Conservation (phyloP, 2,888 invertebrate species). For the Clanis bilineata region DNA sequence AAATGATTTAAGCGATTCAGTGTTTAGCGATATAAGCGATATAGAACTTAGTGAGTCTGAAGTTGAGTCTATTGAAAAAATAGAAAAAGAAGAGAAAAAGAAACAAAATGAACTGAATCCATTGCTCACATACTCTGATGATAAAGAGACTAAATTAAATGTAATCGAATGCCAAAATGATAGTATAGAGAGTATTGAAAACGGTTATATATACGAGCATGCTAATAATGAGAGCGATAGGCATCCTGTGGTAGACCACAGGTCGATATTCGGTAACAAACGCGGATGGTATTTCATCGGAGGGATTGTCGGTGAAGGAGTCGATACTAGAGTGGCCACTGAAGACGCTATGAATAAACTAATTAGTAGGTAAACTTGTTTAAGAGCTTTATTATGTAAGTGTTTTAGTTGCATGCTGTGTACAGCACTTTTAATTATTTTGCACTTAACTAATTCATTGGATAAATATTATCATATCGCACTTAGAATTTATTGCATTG, state of each 20-base stretch:
- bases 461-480: not conserved
- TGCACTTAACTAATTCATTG: not conserved
- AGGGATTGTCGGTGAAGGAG: slow-evolving; percentile 88
- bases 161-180: slow-evolving; percentile 51
- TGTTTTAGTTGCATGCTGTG: slow-evolving; percentile 29
- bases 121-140: slow-evolving; percentile 61
- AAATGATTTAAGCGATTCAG: slow-evolving; percentile 83
- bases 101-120: slow-evolving; percentile 71
- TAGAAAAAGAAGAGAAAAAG: slow-evolving; percentile 72
- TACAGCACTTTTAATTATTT: not conserved
- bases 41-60: slow-evolving; percentile 84
- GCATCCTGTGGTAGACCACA: slow-evolving; percentile 83
- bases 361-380: slow-evolving; percentile 88
- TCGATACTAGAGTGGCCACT: slow-evolving; percentile 85
- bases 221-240: slow-evolving; percentile 78
- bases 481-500: no score
- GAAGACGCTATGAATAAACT: slow-evolving; percentile 88
- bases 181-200: slow-evolving; percentile 52
- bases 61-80: slow-evolving; percentile 81
- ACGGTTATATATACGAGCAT: slow-evolving; percentile 69
- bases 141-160: slow-evolving; percentile 49
- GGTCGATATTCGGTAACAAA: slow-evolving; percentile 84
- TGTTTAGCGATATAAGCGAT: slow-evolving; percentile 85
- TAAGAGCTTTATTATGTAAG: slow-evolving; percentile 40
- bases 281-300: slow-evolving; percentile 94